A percentile compares a stretch with the other conserved stretches of the same genome.
Conservation (phyloP, 2,113 vertebrate genomes). For the Heloderma charlesbogerti region DNA sequence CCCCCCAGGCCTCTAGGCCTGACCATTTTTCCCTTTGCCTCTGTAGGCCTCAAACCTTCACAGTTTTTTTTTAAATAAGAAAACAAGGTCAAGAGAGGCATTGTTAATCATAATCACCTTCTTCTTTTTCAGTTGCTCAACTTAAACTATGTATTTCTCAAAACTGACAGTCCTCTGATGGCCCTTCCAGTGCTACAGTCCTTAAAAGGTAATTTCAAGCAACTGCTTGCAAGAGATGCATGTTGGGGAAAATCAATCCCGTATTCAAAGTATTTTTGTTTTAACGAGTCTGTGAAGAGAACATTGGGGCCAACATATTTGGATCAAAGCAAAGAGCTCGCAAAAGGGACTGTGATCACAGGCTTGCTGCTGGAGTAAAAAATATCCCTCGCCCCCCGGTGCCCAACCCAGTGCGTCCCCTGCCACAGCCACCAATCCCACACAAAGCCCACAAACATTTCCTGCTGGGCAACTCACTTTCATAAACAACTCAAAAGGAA, state of each 20-base stretch:
- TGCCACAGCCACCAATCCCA: background rate
- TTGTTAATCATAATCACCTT: background rate
- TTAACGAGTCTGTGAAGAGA: background rate
- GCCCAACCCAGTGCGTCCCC: background rate
- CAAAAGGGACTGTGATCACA: accelerated
- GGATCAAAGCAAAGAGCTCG: background rate
- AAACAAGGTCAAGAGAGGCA: background rate
- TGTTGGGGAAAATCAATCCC: constrained; percentile 29
- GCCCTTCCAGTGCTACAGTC: constrained; percentile 11
- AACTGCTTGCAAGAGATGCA: background rate
- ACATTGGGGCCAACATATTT: background rate
- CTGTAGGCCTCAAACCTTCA: too few relatives aligned
- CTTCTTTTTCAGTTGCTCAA: too few relatives aligned
- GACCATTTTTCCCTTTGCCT: too few relatives aligned
- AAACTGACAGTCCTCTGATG: background rate
- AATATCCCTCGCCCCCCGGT: too few relatives aligned
- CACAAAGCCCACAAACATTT: accelerated
- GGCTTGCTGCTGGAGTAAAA: background rate
- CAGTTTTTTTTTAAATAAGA: background rate
- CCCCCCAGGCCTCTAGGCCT: too few relatives aligned
- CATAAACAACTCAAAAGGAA: accelerated
- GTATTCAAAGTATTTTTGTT: constrained; percentile 16
- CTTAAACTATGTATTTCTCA: background rate
- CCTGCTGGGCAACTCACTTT: accelerated
- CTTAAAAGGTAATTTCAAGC: background rate